Evolutionary conservation across 2,888 invertebrate species (phyloP), one percentile per base, ranked within the genome.

Genomic region (Cosmorhoe ocellata): DNA sequence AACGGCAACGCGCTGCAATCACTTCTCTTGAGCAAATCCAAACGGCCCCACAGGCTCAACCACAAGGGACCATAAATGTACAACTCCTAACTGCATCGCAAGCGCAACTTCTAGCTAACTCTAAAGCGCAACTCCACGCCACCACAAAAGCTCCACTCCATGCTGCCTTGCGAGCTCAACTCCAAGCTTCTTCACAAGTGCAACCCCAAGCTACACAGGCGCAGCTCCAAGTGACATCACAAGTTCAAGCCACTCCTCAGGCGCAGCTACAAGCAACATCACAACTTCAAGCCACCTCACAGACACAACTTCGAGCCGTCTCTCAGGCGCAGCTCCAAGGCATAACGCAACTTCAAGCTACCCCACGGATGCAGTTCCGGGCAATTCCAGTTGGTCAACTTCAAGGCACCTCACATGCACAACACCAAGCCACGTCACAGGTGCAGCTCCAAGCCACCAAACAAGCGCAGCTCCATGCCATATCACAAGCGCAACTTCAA

Each of bases 1-100:
- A 26, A 18, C 22, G 39, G 5, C 46, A 48, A 22, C 36, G 13
- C 11, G 12, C 9, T 9, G 6, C 40, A 31, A 14, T 26, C 11
- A 22, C 32, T 7, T 12, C 36, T 6, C 24, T 30, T 10, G 39
- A 10, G 3, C 45, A 12, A 18, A 12, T 39, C 1, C 43, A 47
- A 31, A 30, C 38, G 6, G 41, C 22, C 7, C 18, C 47, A 12
- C 30, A 13, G 7, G 40, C 52, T 3, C 47, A 52, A 28, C 36
- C 37, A 7, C 45, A 32, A 13, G 27, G 37, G 10, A 10, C 32
- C 22, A 18, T 37, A 10, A 51, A 48, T 12, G 18, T 41, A 22
- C 45, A 51, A 37, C 36, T 41, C 1, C 13, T 41, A 1, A 44
- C 10, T 13, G 24, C 39, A 12, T 22, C 50, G 6, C 50, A 39